A percentile compares a stretch with the other conserved stretches of the same genome.
These are phyloP conservation scores for Hippocampus mohnikei DNA, from an alignment of 2,113 vertebrate genomes.

Conservation along the genomic window DNA sequence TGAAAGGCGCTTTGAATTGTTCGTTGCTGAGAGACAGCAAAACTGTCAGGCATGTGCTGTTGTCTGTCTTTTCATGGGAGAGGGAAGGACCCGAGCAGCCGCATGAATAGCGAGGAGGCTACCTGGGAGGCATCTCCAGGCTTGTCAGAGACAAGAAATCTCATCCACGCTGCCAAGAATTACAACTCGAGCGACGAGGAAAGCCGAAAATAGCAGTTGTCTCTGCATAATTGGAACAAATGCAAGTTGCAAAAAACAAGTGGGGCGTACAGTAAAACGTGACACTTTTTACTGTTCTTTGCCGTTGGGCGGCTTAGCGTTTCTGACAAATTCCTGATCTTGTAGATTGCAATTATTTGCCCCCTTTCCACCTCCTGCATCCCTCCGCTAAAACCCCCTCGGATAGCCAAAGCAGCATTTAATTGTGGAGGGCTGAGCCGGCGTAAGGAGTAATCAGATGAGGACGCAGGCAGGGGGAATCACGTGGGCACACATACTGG, in stretches of 20 bases:
- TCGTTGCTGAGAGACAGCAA: slow-evolving; percentile 56
- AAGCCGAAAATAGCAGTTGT: slow-evolving; percentile 58
- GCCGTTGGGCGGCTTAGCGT: slow-evolving; percentile 48
- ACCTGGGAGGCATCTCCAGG: slow-evolving; percentile 59
- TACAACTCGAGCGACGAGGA: slow-evolving; percentile 39
- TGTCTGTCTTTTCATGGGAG: slow-evolving; percentile 55
- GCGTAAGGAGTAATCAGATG: slow-evolving; percentile 71
- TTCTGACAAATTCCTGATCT: slow-evolving; percentile 54
- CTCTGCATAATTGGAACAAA: slow-evolving; percentile 65
- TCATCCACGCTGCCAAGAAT: slow-evolving; percentile 51
- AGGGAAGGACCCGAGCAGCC: slow-evolving; percentile 50
- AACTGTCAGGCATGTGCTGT: slow-evolving; percentile 51
- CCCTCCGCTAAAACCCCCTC: slow-evolving; percentile 50
- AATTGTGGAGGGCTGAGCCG: slow-evolving; percentile 69
- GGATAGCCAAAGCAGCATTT: slow-evolving; percentile 68
- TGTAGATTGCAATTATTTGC: slow-evolving; percentile 57
- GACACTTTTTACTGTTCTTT: slow-evolving; percentile 52
- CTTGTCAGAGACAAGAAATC: slow-evolving; percentile 57
- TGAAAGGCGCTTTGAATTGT: slow-evolving; percentile 54
- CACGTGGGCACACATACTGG: slow-evolving; percentile 57
- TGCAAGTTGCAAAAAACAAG: slow-evolving; percentile 50
- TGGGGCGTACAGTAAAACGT: slow-evolving; percentile 10
- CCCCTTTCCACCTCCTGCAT: slow-evolving; percentile 13
- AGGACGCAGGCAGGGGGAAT: slow-evolving; percentile 52
- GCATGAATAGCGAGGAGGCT: slow-evolving; percentile 41